phyloP scores from a whole-genome alignment of 1,140 invertebrate species.

The Meloidogyne hapla region DNA sequence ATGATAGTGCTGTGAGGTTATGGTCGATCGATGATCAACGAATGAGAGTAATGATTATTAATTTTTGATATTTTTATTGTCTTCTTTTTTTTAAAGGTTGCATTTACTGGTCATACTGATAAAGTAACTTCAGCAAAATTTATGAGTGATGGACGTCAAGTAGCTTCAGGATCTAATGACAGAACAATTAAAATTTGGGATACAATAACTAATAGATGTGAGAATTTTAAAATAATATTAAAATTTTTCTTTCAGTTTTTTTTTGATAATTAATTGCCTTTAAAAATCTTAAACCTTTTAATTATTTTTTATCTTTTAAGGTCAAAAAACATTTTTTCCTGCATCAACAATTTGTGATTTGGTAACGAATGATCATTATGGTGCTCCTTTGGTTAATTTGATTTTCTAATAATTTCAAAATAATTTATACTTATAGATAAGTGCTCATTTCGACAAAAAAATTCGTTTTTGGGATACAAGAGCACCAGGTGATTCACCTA shows the following conservation, averaged over 20 bases:
- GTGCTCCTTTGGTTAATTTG: slow-evolving; percentile 20
- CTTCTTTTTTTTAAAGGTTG: slow-evolving; percentile 36
- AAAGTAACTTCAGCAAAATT: slow-evolving; percentile 45
- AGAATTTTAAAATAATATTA: not conserved
- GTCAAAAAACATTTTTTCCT: slow-evolving; percentile 44
- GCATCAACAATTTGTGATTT: slow-evolving; percentile 42
- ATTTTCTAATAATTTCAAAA: not conserved
- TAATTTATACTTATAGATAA: slow-evolving; percentile 70
- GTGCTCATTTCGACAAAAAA: slow-evolving; percentile 93
- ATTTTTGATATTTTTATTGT: not conserved
- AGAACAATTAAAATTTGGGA: slow-evolving; percentile 48
- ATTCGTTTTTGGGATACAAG: slow-evolving; percentile 94
- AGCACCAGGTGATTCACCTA: slow-evolving; percentile 66
- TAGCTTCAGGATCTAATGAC: slow-evolving; percentile 47
- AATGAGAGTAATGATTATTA: slow-evolving; percentile 26
- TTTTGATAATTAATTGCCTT: not conserved
- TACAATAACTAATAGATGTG: slow-evolving; percentile 38
- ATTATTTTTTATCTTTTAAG: slow-evolving; percentile 5
- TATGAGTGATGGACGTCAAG: slow-evolving; percentile 27
- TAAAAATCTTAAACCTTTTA: not conserved
- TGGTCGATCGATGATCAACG: slow-evolving; percentile 46
- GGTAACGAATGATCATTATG: slow-evolving; percentile 69
- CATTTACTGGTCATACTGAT: slow-evolving; percentile 49
- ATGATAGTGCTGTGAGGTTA: slow-evolving; percentile 39
- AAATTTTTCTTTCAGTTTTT: no score